These are phyloP conservation scores for Boulengeromyrus knoepffleri DNA, from an alignment of 2,113 vertebrate genomes.

Conservation along the genomic window DNA sequence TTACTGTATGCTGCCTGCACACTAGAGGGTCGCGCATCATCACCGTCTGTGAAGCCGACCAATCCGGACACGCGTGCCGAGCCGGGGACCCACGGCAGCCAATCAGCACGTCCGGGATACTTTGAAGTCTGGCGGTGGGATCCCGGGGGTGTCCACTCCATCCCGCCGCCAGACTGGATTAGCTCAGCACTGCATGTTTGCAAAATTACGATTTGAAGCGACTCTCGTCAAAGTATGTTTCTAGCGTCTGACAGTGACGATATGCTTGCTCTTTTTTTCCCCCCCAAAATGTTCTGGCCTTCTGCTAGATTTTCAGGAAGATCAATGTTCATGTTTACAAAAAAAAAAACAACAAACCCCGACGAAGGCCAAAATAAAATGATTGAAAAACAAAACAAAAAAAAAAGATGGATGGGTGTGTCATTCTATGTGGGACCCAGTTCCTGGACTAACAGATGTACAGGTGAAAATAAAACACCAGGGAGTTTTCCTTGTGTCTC, in stretches of 20 bases:
- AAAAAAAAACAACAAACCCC: conserved; percentile 20
- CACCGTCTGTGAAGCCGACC: neutral
- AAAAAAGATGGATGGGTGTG: conserved; percentile 32
- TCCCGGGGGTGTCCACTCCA: conserved; percentile 12
- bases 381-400: conserved; percentile 33
- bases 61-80: neutral
- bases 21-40: neutral
- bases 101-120: neutral
- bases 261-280: conserved; percentile 54
- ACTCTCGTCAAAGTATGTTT: conserved; percentile 44
- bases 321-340: conserved; percentile 64
- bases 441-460: conserved; percentile 53
- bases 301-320: conserved; percentile 52
- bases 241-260: conserved; percentile 52
- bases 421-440: conserved; percentile 39
- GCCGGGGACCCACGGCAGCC: neutral
- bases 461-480: conserved; percentile 54
- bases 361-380: conserved; percentile 54
- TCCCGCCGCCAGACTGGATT: conserved; percentile 22
- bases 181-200: conserved; percentile 54
- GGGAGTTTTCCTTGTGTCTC: conserved; percentile 35
- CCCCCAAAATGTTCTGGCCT: conserved; percentile 40
- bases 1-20: neutral
- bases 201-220: conserved; percentile 49
- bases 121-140: neutral